Base-by-base conservation (phyloP, 2,113 vertebrate genomes). In the Alaudala cheleensis region DNA sequence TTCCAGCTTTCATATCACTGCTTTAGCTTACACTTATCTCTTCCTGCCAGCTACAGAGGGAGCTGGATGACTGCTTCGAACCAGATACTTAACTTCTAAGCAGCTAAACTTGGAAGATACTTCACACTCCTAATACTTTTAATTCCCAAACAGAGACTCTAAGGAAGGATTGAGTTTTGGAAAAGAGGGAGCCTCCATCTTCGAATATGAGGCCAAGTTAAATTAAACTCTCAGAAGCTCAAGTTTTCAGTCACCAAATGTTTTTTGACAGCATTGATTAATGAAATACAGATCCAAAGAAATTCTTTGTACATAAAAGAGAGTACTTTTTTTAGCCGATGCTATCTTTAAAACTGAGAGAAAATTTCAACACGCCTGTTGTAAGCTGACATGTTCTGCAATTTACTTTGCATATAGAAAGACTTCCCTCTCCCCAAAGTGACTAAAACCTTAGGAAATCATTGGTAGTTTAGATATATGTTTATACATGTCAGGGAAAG, bases 31-130 rank as follows among this genome's bases (percentile, higher is more conserved):
- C 42, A 86, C 62, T 93, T 95, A 90, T 92, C 88, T 94, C 71
- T 86, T 40, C 54, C 39, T 88, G 67, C 23, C 86, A 96, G 93
- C 90, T 97, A 96, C 85, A 88, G 90, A 97, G 85, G 74, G 74
- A 88, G 74, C 34, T 85, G 88, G 90, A 82, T 96, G 82, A 90
- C 79, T 96, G 93, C 90, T 94, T 94, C 58, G 0, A 73, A 94
- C 62, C 50, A 62, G 42, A 73, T 73, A 28, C 50, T 86, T 92
- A 76, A 62, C 65, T 78, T 86, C 66, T 56, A 89, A 96, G 69
- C 34, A 91, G 47, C 58, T 94, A 80, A 93, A 54, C 54, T 77
- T 88, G 26, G 82, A 86, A 82, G 33, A 82, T 25, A 47, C 49
- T 95, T 94, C 50, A 69, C 40, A 61, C 3, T 33, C 34, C 28